Conservation (phyloP, 2,797 vertebrate genomes). For the Cephalopachus bancanus region DNA sequence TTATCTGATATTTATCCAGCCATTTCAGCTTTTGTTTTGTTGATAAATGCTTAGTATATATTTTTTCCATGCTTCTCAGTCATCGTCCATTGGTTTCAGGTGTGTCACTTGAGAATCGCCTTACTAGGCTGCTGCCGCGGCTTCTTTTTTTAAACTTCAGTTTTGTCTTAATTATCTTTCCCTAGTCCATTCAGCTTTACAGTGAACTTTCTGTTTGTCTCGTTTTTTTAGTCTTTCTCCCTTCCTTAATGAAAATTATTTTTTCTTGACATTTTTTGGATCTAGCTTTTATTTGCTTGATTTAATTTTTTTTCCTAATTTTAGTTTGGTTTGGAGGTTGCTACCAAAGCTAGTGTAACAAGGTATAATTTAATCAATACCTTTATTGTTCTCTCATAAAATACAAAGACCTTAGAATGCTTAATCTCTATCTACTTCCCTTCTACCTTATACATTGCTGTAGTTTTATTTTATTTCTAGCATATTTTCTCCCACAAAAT, state of each 20-base stretch:
- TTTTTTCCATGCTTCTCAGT: neutral
- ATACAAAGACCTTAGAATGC: neutral
- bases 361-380: neutral
- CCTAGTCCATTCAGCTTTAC: neutral
- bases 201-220: neutral
- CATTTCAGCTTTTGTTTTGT: neutral
- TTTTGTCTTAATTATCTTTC: slow-evolving; percentile 18
- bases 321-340: neutral
- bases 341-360: neutral
- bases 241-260: neutral
- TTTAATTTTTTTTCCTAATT: neutral
- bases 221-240: neutral
- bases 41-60: neutral
- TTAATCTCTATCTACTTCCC: neutral
- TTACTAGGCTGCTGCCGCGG: neutral
- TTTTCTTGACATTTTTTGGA: neutral
- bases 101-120: neutral
- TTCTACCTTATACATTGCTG: neutral
- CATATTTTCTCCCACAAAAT: neutral
- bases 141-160: neutral
- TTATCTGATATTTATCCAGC: neutral
- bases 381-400: neutral
- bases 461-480: neutral
- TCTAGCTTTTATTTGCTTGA: neutral
- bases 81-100: neutral